Evolutionary conservation across 2,888 invertebrate species (phyloP), one percentile per base, ranked within the genome.

Genomic region (Tinea trinotella): DNA sequence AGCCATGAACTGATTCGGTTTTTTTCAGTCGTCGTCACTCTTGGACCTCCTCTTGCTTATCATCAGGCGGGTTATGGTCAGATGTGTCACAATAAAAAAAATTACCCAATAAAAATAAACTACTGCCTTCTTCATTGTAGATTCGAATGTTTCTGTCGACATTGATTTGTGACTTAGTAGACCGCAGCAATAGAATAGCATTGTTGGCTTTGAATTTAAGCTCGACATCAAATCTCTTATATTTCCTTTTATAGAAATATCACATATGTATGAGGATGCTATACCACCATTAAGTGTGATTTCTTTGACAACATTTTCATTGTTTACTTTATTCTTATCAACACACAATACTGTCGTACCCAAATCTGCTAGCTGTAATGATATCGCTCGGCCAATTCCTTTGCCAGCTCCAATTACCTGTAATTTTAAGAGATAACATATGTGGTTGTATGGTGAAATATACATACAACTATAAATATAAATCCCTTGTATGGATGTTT

Each of bases 401-500:
- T 89, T 78, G 44, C 91, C 91, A 40, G 92, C 88, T n/a, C 93
- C 93, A 54, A 93, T 88, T 9, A 93, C 82, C 90, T 90, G 63
- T 48, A 53, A 55, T 30, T 9, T 7, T 30, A 7, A 30, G 7
- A 7, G 7, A 7, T 30, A 30, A 30, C 34, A 7, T 9, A 30
- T 7, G 34, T 30, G 9, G 7, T 7, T 30, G 7, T 7, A 7
- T 30, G 7, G 9, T 7, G 9, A 7, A 7, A 30, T 9, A 30
- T 30, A 30, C 7, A 7, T 30, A 30, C 7, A 30, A 7, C 7
- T 30, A 52, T 7, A 30, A 7, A 30, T 7, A 7, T 7, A 30
- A 54, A 50, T 53, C 46, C 17, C 13, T 36, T 19, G n/a, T n/a
- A n/a, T n/a, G n/a, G n/a, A n/a, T n/a, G n/a, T n/a, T n/a, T n/a